A percentile compares a stretch with the other conserved stretches of the same genome.
Evolutionary conservation across 2,888 invertebrate species (phyloP).

Genomic region (Parnassius smintheus): DNA sequence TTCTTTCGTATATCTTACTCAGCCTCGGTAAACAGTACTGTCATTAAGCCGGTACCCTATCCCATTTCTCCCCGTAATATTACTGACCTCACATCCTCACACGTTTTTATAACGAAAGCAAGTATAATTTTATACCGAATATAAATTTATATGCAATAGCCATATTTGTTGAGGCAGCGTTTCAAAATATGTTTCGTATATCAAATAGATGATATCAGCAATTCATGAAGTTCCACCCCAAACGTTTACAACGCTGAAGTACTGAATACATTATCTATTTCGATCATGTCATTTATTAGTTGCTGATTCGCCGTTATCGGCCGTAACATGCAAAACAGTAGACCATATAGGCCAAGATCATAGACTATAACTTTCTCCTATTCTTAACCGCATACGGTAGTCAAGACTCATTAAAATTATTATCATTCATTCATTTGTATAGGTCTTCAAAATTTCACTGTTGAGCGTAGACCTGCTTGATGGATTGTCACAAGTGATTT

Average conservation of each 20-base stretch:
- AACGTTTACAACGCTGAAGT: slow-evolving; percentile 38
- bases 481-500: too few relatives aligned
- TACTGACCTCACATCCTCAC: slow-evolving; percentile 39
- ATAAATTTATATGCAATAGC: slow-evolving; percentile 56
- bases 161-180: slow-evolving; percentile 56
- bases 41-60: slow-evolving; percentile 45
- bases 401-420: too few relatives aligned
- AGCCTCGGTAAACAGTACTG: slow-evolving; percentile 28
- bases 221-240: slow-evolving; percentile 58
- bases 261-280: slow-evolving; percentile 49
- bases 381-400: too few relatives aligned
- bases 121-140: slow-evolving; percentile 39
- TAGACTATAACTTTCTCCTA: too few relatives aligned
- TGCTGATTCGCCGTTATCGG: slow-evolving; percentile 33
- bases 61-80: slow-evolving; percentile 35
- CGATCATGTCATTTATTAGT: slow-evolving; percentile 48
- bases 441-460: too few relatives aligned
- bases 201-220: slow-evolving; percentile 56
- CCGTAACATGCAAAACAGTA: slow-evolving; percentile 19
- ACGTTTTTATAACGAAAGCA: slow-evolving; percentile 29
- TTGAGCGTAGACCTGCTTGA: too few relatives aligned
- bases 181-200: slow-evolving; percentile 42
- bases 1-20: slow-evolving; percentile 24
- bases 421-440: too few relatives aligned
- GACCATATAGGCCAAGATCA: background rate